Percentiles rank a stretch among this genome's conserved stretches.
phyloP scores from a whole-genome alignment of 1,140 invertebrate genomes.

The Drosophila parabipectinata region DNA sequence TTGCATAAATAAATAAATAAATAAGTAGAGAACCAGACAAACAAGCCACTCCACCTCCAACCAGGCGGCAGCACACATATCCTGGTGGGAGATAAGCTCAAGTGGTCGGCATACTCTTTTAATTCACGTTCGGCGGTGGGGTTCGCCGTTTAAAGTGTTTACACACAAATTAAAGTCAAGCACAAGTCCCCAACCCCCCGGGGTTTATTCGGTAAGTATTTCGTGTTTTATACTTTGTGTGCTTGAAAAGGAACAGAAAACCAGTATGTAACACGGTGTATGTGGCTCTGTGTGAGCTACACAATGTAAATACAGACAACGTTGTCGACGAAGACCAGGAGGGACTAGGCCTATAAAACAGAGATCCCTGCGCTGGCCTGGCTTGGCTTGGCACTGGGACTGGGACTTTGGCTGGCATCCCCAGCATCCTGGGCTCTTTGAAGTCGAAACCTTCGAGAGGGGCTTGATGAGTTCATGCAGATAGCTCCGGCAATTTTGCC shows the following conservation, averaged over 20 bases:
- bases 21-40: constrained; percentile 62
- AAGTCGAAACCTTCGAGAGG: constrained; percentile 35
- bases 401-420: not conserved
- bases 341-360: constrained; percentile 36
- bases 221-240: constrained; percentile 37
- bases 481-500: constrained; percentile 30
- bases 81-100: constrained; percentile 43
- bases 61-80: constrained; percentile 16
- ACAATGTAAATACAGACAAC: constrained; percentile 69
- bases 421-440: constrained; percentile 35
- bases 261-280: constrained; percentile 19
- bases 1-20: constrained; percentile 79
- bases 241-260: constrained; percentile 24
- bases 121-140: constrained; percentile 32
- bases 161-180: constrained; percentile 80
- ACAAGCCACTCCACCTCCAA: constrained; percentile 56
- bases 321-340: constrained; percentile 4
- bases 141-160: constrained; percentile 71
- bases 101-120: constrained; percentile 47
- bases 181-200: constrained; percentile 27
- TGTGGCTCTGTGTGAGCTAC: constrained; percentile 46
- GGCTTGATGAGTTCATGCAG: constrained; percentile 32
- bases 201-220: constrained; percentile 16
- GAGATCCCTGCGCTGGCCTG: not conserved
- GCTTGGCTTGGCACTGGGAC: not conserved